Conservation (phyloP, 2,888 invertebrate genomes). For the Drosophila diplacantha region DNA sequence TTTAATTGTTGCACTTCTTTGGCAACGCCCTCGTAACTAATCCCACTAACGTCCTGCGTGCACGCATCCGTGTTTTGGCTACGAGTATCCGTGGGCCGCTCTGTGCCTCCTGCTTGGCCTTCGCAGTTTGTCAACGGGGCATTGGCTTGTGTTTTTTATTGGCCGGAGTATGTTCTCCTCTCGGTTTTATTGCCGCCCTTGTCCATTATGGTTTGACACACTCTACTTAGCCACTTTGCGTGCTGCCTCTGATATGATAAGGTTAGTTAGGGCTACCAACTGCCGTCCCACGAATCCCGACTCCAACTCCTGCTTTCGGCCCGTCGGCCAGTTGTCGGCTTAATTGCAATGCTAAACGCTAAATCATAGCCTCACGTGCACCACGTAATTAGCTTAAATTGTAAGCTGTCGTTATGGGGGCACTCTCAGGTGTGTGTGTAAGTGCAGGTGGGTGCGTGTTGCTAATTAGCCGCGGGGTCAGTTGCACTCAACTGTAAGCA, state of each 20-base stretch:
- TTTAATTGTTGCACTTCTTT: slow-evolving; percentile 69
- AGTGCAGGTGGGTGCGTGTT: slow-evolving; percentile 20
- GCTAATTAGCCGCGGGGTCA: slow-evolving; percentile 30
- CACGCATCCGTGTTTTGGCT: slow-evolving; percentile 54
- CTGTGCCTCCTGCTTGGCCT: slow-evolving; percentile 25
- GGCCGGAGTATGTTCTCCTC: slow-evolving; percentile 35
- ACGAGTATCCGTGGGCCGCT: slow-evolving; percentile 6
- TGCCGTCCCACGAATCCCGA: background rate
- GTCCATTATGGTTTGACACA: slow-evolving; percentile 54
- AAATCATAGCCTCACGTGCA: slow-evolving; percentile 69
- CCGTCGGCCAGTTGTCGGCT: slow-evolving; percentile 40
- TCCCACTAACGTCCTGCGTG: slow-evolving; percentile 35
- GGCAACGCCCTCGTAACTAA: slow-evolving; percentile 41
- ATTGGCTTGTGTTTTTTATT: slow-evolving; percentile 31
- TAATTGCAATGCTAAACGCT: slow-evolving; percentile 70
- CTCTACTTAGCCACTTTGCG: slow-evolving; percentile 53
- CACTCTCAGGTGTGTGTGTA: slow-evolving; percentile 8
- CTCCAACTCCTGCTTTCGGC: background rate
- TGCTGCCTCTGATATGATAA: slow-evolving; percentile 65
- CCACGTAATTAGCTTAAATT: slow-evolving; percentile 72
- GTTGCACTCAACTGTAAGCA: slow-evolving; percentile 4
- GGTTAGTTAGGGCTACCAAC: slow-evolving; percentile 22
- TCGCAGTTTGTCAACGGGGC: slow-evolving; percentile 25
- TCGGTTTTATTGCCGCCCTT: slow-evolving; percentile 45
- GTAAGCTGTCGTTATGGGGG: slow-evolving; percentile 58